phyloP scores from a whole-genome alignment of 2,888 invertebrate species.

The Ellobium chinense region DNA sequence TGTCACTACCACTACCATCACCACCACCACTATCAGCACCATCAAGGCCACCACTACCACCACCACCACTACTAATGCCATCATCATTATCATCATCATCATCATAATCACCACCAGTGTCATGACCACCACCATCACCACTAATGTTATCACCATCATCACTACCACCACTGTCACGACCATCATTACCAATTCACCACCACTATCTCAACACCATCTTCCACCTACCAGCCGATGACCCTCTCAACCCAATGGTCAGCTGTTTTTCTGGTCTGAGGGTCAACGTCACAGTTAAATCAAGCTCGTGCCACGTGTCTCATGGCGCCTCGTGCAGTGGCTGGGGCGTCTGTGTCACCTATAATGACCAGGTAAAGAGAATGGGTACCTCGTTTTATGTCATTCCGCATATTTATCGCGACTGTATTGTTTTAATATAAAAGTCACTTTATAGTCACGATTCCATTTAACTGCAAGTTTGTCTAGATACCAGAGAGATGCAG shows the following conservation, averaged over 20 bases:
- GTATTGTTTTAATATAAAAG: no score
- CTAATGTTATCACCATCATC: neutral
- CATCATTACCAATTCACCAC: no score
- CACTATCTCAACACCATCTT: neutral
- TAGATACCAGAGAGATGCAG: no score
- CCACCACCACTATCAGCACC: neutral
- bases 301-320: conserved; percentile 83
- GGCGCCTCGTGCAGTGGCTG: conserved; percentile 40
- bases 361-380: conserved; percentile 59
- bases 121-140: neutral
- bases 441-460: no score
- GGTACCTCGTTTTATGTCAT: no score
- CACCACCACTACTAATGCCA: neutral
- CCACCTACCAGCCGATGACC: neutral
- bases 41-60: neutral
- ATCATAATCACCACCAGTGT: neutral
- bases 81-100: neutral
- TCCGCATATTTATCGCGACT: no score
- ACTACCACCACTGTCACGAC: no score
- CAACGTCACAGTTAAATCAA: conserved; percentile 57
- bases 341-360: conserved; percentile 48
- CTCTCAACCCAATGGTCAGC: conserved; percentile 35
- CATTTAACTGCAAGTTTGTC: no score
- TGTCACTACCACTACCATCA: neutral
- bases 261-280: conserved; percentile 56